phyloP scores from a whole-genome alignment of 2,113 vertebrate genomes.

The Xiphias gladius region DNA sequence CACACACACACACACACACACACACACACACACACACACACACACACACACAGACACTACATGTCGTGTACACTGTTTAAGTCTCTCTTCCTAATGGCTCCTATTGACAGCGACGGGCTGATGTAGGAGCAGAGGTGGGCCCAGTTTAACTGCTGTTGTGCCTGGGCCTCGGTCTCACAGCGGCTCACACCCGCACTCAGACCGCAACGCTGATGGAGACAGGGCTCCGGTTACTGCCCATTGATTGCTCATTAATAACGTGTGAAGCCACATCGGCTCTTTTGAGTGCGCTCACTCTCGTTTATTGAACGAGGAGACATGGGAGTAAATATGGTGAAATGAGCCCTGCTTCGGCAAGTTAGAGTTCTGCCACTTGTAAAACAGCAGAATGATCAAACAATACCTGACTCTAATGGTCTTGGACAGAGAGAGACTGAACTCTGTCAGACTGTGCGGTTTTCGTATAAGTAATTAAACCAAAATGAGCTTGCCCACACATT shows the following conservation, averaged over 20 bases:
- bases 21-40: too few relatives aligned
- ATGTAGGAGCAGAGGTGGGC: slow-evolving; percentile 48
- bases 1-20: too few relatives aligned
- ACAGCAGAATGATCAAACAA: slow-evolving; percentile 37
- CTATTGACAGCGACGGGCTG: slow-evolving; percentile 77
- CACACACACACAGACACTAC: too few relatives aligned
- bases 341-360: slow-evolving; percentile 37
- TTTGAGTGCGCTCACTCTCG: slow-evolving; percentile 38
- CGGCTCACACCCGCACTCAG: slow-evolving; percentile 35
- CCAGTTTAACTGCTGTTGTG: slow-evolving; percentile 73
- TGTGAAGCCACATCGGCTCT: slow-evolving; percentile 57
- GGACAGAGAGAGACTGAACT: slow-evolving; percentile 17
- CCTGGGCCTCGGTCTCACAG: slow-evolving; percentile 31
- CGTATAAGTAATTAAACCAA: slow-evolving; percentile 27
- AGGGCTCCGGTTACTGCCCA: slow-evolving; percentile 74
- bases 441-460: slow-evolving; percentile 1
- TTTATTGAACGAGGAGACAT: slow-evolving; percentile 58
- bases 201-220: slow-evolving; percentile 58
- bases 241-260: slow-evolving; percentile 81
- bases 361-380: slow-evolving; percentile 22
- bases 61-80: neutral
- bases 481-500: slow-evolving; percentile 15
- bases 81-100: slow-evolving; percentile 37
- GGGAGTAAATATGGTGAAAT: slow-evolving; percentile 64
- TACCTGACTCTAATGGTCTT: slow-evolving; percentile 3